A percentile compares a stretch with the other conserved stretches of the same genome.
phyloP scores from a whole-genome alignment of 1,140 invertebrate genomes.

The Solenopsis fugax region DNA sequence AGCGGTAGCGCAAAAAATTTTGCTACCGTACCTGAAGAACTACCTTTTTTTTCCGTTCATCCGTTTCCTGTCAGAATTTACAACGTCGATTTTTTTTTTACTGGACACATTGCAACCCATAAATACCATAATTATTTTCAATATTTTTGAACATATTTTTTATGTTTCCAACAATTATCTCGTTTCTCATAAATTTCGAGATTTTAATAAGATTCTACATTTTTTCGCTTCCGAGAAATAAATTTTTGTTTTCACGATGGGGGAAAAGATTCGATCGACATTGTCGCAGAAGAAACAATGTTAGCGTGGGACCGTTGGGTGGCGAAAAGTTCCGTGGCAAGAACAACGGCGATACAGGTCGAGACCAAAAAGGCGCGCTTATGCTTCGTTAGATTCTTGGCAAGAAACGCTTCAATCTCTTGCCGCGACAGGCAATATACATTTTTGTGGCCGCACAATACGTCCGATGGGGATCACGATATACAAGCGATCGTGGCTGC shows the following conservation, averaged over 20 bases:
- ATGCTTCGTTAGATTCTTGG: slow-evolving; percentile 54
- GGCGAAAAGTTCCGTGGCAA: slow-evolving; percentile 55
- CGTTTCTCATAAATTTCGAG: neutral
- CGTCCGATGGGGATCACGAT: slow-evolving; percentile 52
- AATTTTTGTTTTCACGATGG: neutral
- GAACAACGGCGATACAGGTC: slow-evolving; percentile 48
- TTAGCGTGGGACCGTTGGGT: slow-evolving; percentile 51
- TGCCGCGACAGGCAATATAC: slow-evolving; percentile 60
- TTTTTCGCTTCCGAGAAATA: neutral
- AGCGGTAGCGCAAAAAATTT: slow-evolving; percentile 35
- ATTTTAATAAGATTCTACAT: neutral
- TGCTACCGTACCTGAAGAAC: slow-evolving; percentile 29
- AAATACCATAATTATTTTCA: neutral
- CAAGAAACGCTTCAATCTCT: slow-evolving; percentile 61
- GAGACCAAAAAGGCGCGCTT: slow-evolving; percentile 51
- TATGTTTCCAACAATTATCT: neutral
- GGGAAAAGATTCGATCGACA: neutral
- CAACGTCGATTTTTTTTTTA: slow-evolving; percentile 54
- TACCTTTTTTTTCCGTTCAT: neutral
- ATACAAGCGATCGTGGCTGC: slow-evolving; percentile 43
- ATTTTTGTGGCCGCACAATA: slow-evolving; percentile 57
- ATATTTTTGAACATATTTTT: neutral
- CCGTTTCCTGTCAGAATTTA: slow-evolving; percentile 52
- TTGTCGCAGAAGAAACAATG: slow-evolving; percentile 39
- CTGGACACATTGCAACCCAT: neutral